Evolutionary conservation across 2,797 vertebrate species (phyloP).

Genomic region (Sternotherus odoratus): DNA sequence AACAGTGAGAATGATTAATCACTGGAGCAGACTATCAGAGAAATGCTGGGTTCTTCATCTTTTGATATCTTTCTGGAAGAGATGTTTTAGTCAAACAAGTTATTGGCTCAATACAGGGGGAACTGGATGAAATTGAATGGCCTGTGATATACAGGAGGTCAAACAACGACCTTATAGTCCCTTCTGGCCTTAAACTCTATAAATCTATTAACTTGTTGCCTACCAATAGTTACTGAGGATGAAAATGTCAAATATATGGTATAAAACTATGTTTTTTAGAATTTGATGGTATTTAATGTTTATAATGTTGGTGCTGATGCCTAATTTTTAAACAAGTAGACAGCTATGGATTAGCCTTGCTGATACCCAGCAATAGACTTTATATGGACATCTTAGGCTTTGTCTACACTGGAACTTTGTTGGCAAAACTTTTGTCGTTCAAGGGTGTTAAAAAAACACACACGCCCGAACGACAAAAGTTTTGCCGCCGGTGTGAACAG

Average conservation of each 20-base stretch:
- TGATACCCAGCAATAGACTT: no score
- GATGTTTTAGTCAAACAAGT: background rate
- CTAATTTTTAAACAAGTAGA: background rate
- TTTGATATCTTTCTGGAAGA: background rate
- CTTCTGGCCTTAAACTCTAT: background rate
- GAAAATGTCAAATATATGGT: background rate
- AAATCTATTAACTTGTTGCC: background rate
- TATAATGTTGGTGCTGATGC: background rate
- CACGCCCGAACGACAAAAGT: no score
- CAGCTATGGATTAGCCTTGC: background rate
- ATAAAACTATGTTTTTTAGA: background rate
- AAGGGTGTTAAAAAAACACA: no score
- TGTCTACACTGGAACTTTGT: no score
- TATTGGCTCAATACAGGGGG: background rate
- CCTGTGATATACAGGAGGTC: background rate
- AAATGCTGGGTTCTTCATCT: background rate
- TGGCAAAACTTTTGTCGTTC: no score
- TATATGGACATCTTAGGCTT: background rate
- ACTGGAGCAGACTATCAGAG: background rate
- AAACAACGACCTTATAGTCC: background rate
- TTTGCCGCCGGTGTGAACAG: no score
- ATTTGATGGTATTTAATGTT: background rate
- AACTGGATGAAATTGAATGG: background rate
- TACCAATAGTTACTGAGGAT: background rate
- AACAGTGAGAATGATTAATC: background rate